Conservation (phyloP, 2,797 vertebrate species). For the Enteromius treurensis region DNA sequence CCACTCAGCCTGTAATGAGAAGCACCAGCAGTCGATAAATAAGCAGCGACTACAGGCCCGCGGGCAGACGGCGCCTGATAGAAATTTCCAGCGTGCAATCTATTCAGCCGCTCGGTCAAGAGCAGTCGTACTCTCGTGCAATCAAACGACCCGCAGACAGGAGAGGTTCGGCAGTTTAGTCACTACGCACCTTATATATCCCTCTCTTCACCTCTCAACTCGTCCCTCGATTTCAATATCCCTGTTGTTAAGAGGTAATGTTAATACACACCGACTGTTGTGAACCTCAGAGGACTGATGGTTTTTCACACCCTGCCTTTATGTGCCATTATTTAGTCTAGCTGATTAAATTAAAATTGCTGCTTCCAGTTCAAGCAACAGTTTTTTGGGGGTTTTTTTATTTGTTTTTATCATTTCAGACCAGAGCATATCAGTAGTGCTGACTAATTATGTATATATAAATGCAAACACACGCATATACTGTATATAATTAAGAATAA, state of each 20-base stretch:
- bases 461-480: no score
- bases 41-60: constrained; percentile 61
- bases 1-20: constrained; percentile 71
- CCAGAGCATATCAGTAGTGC: not conserved
- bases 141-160: constrained; percentile 21
- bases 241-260: constrained; percentile 20
- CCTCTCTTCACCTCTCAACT: constrained; percentile 49
- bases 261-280: not conserved
- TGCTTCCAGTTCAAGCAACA: not conserved
- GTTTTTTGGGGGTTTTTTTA: no score
- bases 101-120: constrained; percentile 61
- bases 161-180: not conserved
- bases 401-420: not conserved
- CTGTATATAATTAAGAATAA: no score
- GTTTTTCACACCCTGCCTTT: constrained; percentile 9
- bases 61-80: constrained; percentile 59
- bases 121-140: constrained; percentile 38
- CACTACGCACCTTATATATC: constrained; percentile 18
- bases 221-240: constrained; percentile 32
- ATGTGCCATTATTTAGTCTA: not conserved
- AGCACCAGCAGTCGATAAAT: constrained; percentile 74
- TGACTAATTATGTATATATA: not conserved
- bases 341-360: not conserved
- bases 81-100: constrained; percentile 65
- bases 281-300: not conserved